Percentiles rank a stretch among this genome's conserved stretches.
Evolutionary conservation across 2,888 invertebrate genomes (phyloP).

Genomic region (Limnephilus auricula): DNA sequence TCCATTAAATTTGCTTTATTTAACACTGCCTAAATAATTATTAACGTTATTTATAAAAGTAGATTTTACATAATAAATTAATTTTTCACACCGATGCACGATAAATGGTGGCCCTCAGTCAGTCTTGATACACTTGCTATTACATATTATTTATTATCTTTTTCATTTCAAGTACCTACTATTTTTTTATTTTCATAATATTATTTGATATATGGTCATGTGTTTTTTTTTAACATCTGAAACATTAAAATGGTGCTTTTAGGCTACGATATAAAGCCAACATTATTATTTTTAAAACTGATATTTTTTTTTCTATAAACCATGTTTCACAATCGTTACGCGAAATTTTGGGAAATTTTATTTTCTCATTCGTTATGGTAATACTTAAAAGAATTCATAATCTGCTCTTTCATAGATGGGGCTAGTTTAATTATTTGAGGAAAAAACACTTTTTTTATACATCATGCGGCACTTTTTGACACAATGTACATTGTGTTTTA

Average conservation of each 20-base stretch:
- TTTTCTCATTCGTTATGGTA: no score
- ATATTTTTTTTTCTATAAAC: no score
- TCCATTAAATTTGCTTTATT: not conserved
- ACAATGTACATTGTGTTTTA: no score
- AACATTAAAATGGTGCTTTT: conserved; percentile 2
- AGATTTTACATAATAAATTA: not conserved
- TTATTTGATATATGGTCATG: not conserved
- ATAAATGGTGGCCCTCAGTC: not conserved
- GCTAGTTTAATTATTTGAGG: no score
- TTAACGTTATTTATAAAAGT: not conserved
- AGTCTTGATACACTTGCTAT: not conserved
- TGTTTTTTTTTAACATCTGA: not conserved
- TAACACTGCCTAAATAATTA: conserved; percentile 2
- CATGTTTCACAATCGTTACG: no score
- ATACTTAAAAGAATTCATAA: no score
- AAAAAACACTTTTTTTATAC: no score
- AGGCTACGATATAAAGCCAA: not conserved
- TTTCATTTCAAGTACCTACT: not conserved
- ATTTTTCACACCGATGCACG: not conserved
- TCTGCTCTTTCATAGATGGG: no score
- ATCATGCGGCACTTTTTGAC: no score
- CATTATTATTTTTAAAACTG: not conserved
- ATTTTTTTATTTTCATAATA: not conserved
- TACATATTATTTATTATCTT: not conserved
- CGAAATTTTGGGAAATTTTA: no score